Evolutionary conservation across 2,113 vertebrate genomes (phyloP), one percentile per base, ranked within the genome.

Genomic region (Papio anubis): DNA sequence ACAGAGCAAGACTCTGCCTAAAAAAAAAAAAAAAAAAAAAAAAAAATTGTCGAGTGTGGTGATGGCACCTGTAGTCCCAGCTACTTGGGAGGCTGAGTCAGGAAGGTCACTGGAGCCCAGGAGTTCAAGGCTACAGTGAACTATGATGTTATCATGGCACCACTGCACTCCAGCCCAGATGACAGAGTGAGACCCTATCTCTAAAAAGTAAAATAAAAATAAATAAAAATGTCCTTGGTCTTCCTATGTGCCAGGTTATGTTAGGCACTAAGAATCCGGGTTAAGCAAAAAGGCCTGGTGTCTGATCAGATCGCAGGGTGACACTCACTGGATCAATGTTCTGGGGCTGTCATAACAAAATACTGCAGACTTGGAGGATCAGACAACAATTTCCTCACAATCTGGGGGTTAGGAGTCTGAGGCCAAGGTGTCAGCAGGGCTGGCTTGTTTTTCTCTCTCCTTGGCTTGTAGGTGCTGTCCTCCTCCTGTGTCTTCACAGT

Each of bases 261-360:
- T 52, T 0, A 32, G 73, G 52, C 59, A 40, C 89, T 30, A 7
- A 61, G 32, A 23, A 21, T 30, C 23, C 0, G 23, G 7, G 5
- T 20, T 66, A 18, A 90, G 70, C 20, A 17, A 30, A 85, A 4
- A 61, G 38, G 14, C 64, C 18, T 11, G 12, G 76, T 14, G 20
- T 17, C 64, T 8, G 3, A 6, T 30, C 25, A 2, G 68, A n/a
- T 38, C 0, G 0, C 48, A 12, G 23, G 1, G 68, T 7, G 40
- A 32, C 0, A 1, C 40, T 16, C 48, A 8, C 61, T 81, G 0
- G 3, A 2, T 27, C 4, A 13, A n/a, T 66, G 30, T n/a, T 14
- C 18, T 20, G 25, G 76, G 50, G 50, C 35, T 9, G 1, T 48
- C 8, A 0, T 43, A n/a, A 52, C 23, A 2, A 30, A 45, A 27